A percentile compares a stretch with the other conserved stretches of the same genome.
These are phyloP conservation scores for Palythoa heliodiscus DNA, from an alignment of 92 coral and sea anemone species.

Conservation along the genomic window DNA sequence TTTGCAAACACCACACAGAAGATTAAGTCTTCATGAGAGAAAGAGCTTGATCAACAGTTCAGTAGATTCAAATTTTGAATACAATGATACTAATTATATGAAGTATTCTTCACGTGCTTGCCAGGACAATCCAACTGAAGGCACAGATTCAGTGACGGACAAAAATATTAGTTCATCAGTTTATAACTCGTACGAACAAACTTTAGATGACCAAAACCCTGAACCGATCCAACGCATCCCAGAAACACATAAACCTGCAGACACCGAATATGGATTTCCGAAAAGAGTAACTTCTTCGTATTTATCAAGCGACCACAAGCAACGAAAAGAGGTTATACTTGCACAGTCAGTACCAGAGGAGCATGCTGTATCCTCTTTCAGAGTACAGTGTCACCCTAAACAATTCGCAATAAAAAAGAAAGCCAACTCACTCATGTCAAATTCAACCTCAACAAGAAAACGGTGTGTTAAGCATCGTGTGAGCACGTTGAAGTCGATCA, in stretches of 20 bases:
- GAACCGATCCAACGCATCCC: not conserved
- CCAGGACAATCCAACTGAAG: not conserved
- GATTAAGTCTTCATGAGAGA: conserved; percentile 4
- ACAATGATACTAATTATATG: not conserved
- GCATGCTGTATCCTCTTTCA: not conserved
- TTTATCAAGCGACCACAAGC: not conserved
- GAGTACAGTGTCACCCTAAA: not conserved
- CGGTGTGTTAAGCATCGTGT: not conserved
- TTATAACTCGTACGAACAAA: not conserved
- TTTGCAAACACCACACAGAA: conserved; percentile 4
- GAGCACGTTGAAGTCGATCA: conserved; percentile 14
- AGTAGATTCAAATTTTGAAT: not conserved
- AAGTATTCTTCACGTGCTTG: not conserved
- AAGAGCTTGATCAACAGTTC: not conserved
- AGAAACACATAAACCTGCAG: not conserved
- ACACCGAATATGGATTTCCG: not conserved
- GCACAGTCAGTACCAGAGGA: not conserved
- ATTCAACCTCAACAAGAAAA: conserved; percentile 2
- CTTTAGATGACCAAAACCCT: not conserved
- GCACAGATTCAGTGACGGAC: not conserved
- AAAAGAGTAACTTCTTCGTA: conserved; percentile 1
- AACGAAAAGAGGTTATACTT: not conserved
- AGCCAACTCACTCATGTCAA: not conserved
- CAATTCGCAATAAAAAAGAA: not conserved
- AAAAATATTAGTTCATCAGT: not conserved